phyloP scores from a whole-genome alignment of 2,888 invertebrate genomes.

The Macrosiphum euphorbiae region DNA sequence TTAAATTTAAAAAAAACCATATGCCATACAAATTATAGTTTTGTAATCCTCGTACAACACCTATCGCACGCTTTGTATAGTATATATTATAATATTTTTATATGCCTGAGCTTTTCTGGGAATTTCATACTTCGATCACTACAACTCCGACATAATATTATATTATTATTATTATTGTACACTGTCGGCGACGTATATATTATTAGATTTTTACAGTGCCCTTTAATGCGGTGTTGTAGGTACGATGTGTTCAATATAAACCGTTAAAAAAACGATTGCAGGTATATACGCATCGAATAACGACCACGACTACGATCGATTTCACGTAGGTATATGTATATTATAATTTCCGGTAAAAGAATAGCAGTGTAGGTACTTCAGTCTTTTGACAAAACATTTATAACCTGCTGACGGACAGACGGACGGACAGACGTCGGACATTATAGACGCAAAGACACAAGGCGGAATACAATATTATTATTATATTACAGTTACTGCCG shows the following conservation, averaged over 20 bases:
- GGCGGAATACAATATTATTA: background rate
- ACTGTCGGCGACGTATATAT: background rate
- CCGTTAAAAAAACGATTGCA: background rate
- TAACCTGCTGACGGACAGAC: background rate
- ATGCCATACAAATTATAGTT: background rate
- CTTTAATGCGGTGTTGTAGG: background rate
- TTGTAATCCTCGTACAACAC: background rate
- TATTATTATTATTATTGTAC: background rate
- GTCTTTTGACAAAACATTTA: slow-evolving; percentile 3
- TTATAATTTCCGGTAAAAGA: background rate
- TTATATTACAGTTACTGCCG: background rate
- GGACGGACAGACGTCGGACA: background rate
- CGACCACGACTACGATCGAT: background rate
- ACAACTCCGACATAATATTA: background rate
- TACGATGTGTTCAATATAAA: background rate
- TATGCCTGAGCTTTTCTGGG: background rate
- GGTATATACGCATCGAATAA: background rate
- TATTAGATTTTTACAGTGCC: background rate
- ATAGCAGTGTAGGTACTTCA: background rate
- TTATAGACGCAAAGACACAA: background rate
- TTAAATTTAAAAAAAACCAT: background rate
- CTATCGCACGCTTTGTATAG: background rate
- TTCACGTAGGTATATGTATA: slow-evolving; percentile 3
- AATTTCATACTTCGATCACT: background rate
- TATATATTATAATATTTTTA: background rate